Conservation (phyloP, 2,113 vertebrate species). For the Erinaceus europaeus region DNA sequence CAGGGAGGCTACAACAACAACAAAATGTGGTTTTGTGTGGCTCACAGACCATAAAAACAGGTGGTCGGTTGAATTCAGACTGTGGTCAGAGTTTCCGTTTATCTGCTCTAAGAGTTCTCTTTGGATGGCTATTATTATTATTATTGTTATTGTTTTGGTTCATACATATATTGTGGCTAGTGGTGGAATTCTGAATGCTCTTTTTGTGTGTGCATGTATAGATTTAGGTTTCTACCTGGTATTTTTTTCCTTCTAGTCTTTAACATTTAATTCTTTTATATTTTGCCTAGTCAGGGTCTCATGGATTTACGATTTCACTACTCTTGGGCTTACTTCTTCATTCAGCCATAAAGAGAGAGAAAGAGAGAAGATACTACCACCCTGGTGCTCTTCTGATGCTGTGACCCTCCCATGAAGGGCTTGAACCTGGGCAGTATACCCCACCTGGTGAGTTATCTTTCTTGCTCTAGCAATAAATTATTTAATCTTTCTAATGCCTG, state of each 20-base stretch:
- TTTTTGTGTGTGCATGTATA: background rate
- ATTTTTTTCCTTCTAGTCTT: background rate
- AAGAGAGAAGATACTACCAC: too few relatives aligned
- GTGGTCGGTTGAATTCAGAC: background rate
- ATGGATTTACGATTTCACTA: too few relatives aligned
- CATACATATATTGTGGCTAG: background rate
- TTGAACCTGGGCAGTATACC: too few relatives aligned
- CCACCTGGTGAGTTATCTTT: too few relatives aligned
- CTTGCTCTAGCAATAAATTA: background rate
- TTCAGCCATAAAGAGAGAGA: too few relatives aligned
- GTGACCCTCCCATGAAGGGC: too few relatives aligned
- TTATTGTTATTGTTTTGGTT: background rate
- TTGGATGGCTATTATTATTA: too few relatives aligned
- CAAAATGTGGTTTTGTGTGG: background rate
- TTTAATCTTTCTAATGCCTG: background rate
- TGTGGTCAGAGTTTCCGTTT: background rate
- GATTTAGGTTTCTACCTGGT: background rate
- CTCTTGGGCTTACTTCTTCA: too few relatives aligned
- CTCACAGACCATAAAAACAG: fast-evolving
- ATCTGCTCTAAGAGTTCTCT: background rate
- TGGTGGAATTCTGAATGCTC: background rate
- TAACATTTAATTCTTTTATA: too few relatives aligned
- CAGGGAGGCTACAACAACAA: background rate
- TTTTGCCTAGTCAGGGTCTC: too few relatives aligned
- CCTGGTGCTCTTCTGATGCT: too few relatives aligned